Evolutionary conservation across 2,888 invertebrate genomes (phyloP), one percentile per base, ranked within the genome.

Genomic region (Herminia tarsipennalis): DNA sequence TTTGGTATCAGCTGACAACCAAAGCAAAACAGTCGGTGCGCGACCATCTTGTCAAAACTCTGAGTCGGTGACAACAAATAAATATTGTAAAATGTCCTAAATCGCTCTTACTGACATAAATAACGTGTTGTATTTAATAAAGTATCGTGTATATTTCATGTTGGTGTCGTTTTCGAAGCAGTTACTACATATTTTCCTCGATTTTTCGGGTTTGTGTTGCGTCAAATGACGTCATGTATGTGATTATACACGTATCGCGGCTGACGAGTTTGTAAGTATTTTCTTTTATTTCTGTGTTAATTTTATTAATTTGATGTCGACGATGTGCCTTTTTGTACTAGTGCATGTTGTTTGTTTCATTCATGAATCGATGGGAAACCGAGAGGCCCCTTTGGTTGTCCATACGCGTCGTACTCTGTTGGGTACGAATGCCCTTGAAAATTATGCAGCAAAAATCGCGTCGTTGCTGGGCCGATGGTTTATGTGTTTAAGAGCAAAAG

Each of bases 1-100:
- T 79, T 82, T 86, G 86, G 87, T 92, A 92, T 92, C 92, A 92
- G 92, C 92, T 92, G 92, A 92, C 92, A 92, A 89, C 83, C 92
- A 92, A 92, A 92, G 92, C 92, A 92, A 92, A 92, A 92, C 92
- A 92, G 92, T 92, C 90, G 91, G 92, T 91, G 87, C 88, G 91
- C 92, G 87, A 92, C 92, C 92, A 92, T 92, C 92, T 92, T 92
- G 92, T 92, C 92, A 92, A 91, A 92, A 88, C 88, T 88, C 72
- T 77, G 82, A 90, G 84, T 84, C 88, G 83, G 87, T 83, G 86
- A 85, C 88, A 87, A 87, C 88, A 90, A 89, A 90, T 88, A 89
- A 87, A 88, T 90, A 84, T 86, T 86, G 81, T 84, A 91, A 92
- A 90, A 89, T 91, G 90, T 81, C 80, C 78, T 90, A 89, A 86